phyloP scores from a whole-genome alignment of 2,113 vertebrate species.

The Elanoides forficatus region DNA sequence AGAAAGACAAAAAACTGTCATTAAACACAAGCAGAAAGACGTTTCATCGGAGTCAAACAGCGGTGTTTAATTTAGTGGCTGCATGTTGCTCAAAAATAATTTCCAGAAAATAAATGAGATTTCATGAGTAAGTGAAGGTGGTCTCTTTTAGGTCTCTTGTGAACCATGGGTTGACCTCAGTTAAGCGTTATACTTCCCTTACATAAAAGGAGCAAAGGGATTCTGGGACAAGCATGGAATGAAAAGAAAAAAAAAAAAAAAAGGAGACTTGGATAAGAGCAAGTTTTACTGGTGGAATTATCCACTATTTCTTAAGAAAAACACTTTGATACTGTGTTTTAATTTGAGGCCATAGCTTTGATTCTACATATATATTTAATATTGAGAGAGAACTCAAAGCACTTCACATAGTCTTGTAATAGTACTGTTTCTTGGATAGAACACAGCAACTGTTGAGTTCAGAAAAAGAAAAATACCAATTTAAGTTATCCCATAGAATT shows the following conservation, averaged over 20 bases:
- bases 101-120: neutral
- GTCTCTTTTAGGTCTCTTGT: neutral
- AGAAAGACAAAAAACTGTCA: conserved; percentile 13
- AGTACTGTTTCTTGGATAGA: neutral
- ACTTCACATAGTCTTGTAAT: neutral
- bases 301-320: neutral
- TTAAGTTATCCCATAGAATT: neutral
- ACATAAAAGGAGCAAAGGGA: neutral
- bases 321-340: neutral
- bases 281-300: neutral
- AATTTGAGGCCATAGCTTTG: neutral
- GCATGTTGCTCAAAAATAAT: neutral
- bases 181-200: neutral
- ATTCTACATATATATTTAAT: neutral
- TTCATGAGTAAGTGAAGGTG: neutral
- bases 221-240: neutral
- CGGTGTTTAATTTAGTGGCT: neutral
- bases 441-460: neutral
- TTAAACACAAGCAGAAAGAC: neutral
- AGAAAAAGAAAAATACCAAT: neutral
- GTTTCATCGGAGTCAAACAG: neutral
- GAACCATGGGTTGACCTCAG: neutral
- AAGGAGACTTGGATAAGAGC: neutral
- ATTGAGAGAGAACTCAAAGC: neutral
- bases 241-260: neutral